Percentiles rank a stretch among this genome's conserved stretches.
These are phyloP conservation scores for Galbula dea DNA, from an alignment of 2,113 vertebrate genomes.

Conservation along the genomic window DNA sequence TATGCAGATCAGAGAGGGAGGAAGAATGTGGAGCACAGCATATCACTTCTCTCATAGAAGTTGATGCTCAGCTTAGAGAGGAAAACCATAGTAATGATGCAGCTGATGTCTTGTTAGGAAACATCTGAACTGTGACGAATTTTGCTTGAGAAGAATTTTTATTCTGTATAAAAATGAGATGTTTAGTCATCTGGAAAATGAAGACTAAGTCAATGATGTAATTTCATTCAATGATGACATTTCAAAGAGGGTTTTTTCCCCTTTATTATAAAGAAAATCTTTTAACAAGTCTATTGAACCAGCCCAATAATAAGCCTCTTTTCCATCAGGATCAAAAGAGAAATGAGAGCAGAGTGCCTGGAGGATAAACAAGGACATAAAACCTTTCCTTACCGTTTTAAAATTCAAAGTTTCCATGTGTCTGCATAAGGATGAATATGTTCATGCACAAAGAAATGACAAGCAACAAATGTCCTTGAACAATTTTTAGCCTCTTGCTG, in stretches of 20 bases:
- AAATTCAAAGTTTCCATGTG: constrained; percentile 30
- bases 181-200: constrained; percentile 73
- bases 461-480: constrained; percentile 44
- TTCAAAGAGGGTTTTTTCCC: not conserved
- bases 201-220: constrained; percentile 63
- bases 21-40: constrained; percentile 31
- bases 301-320: constrained; percentile 43
- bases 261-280: constrained; percentile 42
- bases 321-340: constrained; percentile 27
- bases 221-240: constrained; percentile 52
- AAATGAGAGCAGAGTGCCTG: constrained; percentile 28
- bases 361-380: constrained; percentile 47
- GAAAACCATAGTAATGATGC: constrained; percentile 32
- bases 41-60: not conserved
- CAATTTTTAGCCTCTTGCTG: constrained; percentile 14
- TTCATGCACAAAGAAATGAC: constrained; percentile 3
- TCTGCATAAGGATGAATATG: not conserved
- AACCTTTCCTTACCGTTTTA: constrained; percentile 30
- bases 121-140: constrained; percentile 67
- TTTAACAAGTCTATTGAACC: constrained; percentile 43
- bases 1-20: not conserved
- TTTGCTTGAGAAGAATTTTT: constrained; percentile 73
- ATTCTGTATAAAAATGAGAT: constrained; percentile 65
- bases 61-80: constrained; percentile 2
- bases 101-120: constrained; percentile 72